A percentile compares a stretch with the other conserved stretches of the same genome.
Conservation (phyloP, 2,797 vertebrate genomes). For the Cheracebus regulus region DNA sequence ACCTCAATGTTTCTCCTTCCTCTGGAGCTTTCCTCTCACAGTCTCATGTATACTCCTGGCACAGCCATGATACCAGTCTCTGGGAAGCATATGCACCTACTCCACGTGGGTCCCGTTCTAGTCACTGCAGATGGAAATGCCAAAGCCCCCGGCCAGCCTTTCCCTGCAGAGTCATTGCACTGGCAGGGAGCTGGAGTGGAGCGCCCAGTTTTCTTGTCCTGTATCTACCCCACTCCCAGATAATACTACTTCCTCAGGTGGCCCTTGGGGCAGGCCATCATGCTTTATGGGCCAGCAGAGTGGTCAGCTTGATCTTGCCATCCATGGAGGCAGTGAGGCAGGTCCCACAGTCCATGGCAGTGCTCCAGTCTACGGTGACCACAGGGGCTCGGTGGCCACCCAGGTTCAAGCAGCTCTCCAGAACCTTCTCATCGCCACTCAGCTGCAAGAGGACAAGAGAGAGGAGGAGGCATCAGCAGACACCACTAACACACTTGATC, state of each 20-base stretch:
- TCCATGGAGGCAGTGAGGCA: slow-evolving; percentile 99
- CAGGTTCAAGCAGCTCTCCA: slow-evolving; percentile 92
- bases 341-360: slow-evolving; percentile 96
- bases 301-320: slow-evolving; percentile 97
- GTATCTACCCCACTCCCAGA: fast-evolving
- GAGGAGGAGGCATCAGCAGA: neutral
- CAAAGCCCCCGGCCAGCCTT: neutral
- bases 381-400: slow-evolving; percentile 96
- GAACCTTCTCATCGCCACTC: slow-evolving; percentile 88
- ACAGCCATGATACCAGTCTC: neutral
- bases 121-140: fast-evolving
- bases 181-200: neutral
- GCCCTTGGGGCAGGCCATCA: neutral
- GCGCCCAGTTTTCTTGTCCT: too few species aligned
- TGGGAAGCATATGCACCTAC: neutral
- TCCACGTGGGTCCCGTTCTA: fast-evolving
- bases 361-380: slow-evolving; percentile 98
- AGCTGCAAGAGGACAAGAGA: slow-evolving; percentile 85
- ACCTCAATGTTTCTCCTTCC: neutral
- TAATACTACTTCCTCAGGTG: neutral
- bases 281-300: slow-evolving; percentile 94
- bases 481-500: neutral
- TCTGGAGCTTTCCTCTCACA: neutral
- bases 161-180: neutral
- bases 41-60: neutral